Evolutionary conservation across 2,888 invertebrate genomes (phyloP).

Genomic region (Clunio marinus): DNA sequence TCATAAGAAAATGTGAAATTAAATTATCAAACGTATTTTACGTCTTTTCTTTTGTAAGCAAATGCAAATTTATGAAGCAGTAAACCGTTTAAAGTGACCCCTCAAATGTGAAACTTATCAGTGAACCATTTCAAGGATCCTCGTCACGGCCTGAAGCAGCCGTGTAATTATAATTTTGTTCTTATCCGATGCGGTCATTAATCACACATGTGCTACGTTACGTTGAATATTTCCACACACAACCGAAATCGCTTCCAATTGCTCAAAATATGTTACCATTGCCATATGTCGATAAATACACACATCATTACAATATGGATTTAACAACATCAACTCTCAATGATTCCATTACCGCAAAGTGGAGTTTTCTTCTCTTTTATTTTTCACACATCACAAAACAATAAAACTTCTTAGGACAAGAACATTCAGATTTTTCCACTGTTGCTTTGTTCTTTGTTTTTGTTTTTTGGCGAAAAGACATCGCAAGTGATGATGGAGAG

Average conservation of each 20-base stretch:
- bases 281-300: constrained; percentile 9
- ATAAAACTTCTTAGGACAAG: neutral
- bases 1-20: no score
- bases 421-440: neutral
- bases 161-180: constrained; percentile 16
- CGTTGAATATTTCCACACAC: neutral
- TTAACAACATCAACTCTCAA: constrained; percentile 13
- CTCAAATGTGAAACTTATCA: neutral
- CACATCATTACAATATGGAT: neutral
- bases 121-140: neutral
- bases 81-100: neutral
- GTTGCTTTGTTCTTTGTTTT: neutral
- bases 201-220: constrained; percentile 1
- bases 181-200: constrained; percentile 24
- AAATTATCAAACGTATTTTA: no score
- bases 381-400: neutral
- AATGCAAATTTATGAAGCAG: no score
- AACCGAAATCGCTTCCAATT: no score
- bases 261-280: no score
- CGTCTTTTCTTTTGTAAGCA: no score
- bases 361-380: neutral
- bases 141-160: neutral
- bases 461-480: neutral
- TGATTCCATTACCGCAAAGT: constrained; percentile 18
- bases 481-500: neutral